Evolutionary conservation across 2,797 vertebrate species (phyloP).

Genomic region (Dromococcyx pavoninus): DNA sequence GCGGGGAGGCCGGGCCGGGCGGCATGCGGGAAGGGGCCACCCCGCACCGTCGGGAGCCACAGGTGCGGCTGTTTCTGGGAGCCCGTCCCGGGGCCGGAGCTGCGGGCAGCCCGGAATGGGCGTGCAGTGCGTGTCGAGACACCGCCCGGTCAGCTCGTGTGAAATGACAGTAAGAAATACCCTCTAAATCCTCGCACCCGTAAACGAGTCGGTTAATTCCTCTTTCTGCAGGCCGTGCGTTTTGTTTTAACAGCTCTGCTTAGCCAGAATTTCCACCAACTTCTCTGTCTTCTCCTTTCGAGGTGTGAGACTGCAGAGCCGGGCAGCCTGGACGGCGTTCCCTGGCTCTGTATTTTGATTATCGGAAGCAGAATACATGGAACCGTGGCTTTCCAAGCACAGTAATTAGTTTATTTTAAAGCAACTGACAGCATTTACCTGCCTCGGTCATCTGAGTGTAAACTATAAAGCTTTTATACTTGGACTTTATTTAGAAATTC

Average conservation of each 20-base stretch:
- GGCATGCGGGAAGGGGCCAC: neutral
- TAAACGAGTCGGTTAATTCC: neutral
- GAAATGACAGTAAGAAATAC: neutral
- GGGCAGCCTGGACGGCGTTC: neutral
- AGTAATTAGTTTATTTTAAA: neutral
- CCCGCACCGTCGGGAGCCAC: neutral
- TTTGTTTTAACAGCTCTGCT: neutral
- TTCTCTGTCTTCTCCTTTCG: neutral
- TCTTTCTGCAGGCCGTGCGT: rapidly evolving
- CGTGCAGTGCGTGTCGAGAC: neutral
- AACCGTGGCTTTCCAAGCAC: neutral
- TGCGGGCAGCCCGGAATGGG: no score
- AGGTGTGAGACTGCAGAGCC: rapidly evolving
- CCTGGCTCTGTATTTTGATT: rapidly evolving
- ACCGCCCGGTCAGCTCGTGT: neutral
- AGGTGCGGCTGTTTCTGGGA: neutral
- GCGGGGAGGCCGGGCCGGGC: neutral
- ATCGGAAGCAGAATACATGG: neutral
- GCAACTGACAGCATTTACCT: neutral
- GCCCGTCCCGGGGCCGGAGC: neutral
- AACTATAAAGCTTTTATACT: neutral
- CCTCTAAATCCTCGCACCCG: rapidly evolving
- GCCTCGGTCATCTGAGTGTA: neutral
- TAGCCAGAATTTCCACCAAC: neutral
- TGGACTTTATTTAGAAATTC: neutral